Percentiles rank a stretch among this genome's conserved stretches.
These are phyloP conservation scores for Quadriops clusia DNA, from an alignment of 2,888 invertebrate genomes.

Conservation along the genomic window DNA sequence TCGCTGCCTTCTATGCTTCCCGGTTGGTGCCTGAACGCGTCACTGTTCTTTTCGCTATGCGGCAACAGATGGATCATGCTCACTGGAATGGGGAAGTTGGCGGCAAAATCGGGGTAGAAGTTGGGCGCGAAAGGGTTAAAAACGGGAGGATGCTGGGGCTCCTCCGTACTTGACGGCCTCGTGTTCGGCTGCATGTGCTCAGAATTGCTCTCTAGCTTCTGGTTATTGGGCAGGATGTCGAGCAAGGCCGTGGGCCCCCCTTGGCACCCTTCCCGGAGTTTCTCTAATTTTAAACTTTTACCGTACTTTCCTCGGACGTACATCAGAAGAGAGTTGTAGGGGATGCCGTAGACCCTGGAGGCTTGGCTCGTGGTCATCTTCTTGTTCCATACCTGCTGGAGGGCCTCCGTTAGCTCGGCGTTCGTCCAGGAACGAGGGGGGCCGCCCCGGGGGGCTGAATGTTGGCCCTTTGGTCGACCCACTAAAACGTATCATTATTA, in stretches of 20 bases:
- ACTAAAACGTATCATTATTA: too few relatives aligned
- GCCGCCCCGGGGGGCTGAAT: constrained; percentile 81
- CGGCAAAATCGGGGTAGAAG: constrained; percentile 71
- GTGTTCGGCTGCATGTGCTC: constrained; percentile 32
- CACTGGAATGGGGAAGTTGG: constrained; percentile 71
- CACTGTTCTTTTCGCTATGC: constrained; percentile 63
- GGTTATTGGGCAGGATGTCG: constrained; percentile 44
- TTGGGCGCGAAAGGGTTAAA: constrained; percentile 69
- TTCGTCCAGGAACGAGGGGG: constrained; percentile 89
- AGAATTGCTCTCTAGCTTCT: constrained; percentile 38
- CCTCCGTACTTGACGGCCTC: constrained; percentile 54
- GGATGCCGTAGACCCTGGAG: constrained; percentile 80
- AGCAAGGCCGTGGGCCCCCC: constrained; percentile 56
- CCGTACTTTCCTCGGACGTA: constrained; percentile 88
- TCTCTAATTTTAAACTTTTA: constrained; percentile 81
- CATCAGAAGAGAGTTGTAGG: constrained; percentile 87
- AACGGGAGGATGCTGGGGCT: constrained; percentile 33
- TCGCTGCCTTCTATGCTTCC: constrained; percentile 44
- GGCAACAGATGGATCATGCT: constrained; percentile 77
- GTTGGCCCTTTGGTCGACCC: constrained; percentile 80
- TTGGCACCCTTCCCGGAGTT: constrained; percentile 78
- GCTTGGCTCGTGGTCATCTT: constrained; percentile 91
- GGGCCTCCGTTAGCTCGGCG: constrained; percentile 78
- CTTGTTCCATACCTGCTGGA: constrained; percentile 91
- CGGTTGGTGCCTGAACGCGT: constrained; percentile 43